Evolutionary conservation across 1,140 invertebrate species (phyloP).

Genomic region (Eueides isabella): DNA sequence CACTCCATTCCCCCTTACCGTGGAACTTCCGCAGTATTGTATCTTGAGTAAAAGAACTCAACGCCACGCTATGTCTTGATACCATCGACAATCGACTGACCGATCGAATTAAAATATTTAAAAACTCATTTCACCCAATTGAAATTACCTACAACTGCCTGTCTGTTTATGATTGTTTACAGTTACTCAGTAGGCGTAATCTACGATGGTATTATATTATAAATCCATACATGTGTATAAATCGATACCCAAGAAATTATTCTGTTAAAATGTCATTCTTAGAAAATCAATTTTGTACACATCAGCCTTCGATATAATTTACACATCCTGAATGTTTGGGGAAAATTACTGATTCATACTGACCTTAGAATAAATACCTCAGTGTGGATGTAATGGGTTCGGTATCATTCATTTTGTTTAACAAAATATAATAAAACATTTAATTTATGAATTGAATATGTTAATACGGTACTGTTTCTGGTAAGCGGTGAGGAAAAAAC

Average conservation of each 20-base stretch:
- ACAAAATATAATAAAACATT: conserved; percentile 18
- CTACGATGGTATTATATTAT: too few species aligned
- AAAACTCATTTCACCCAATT: too few species aligned
- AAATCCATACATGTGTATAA: not conserved
- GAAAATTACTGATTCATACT: conserved; percentile 31
- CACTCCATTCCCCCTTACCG: too few species aligned
- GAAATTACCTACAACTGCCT: too few species aligned
- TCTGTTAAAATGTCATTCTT: conserved; percentile 1
- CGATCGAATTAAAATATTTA: too few species aligned
- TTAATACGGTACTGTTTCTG: conserved; percentile 16
- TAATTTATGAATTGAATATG: conserved; percentile 26
- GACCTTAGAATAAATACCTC: conserved; percentile 29
- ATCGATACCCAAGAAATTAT: conserved; percentile 8
- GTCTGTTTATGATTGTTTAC: too few species aligned
- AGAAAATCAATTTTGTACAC: conserved; percentile 6
- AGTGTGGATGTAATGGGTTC: conserved; percentile 3
- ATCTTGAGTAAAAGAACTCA: too few species aligned
- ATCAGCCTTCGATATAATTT: not conserved
- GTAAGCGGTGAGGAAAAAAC: conserved; percentile 1
- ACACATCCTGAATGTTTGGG: conserved; percentile 30
- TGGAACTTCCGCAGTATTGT: too few species aligned
- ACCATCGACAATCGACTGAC: too few species aligned
- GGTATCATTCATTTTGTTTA: conserved; percentile 19
- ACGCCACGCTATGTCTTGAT: too few species aligned
- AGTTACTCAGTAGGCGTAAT: too few species aligned